phyloP scores from a whole-genome alignment of 2,113 vertebrate genomes.

The Rhagologus leucostigma region DNA sequence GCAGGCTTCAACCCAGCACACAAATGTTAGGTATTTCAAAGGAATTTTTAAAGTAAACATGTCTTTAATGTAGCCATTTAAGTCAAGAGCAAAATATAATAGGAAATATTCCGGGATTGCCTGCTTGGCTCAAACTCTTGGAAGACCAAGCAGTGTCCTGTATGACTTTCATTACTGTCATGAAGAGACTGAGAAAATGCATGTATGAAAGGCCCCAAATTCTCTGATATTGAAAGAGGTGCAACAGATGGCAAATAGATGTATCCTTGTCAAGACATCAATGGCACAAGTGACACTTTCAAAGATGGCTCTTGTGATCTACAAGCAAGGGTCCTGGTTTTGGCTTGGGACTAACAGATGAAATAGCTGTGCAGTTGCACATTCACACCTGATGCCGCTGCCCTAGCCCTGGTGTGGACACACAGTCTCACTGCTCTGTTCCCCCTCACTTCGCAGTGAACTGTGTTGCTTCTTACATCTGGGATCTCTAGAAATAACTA shows the following conservation, averaged over 20 bases:
- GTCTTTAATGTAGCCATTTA: not conserved
- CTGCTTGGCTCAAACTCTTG: not conserved
- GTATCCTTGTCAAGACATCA: fast-evolving
- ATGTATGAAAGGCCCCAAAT: not conserved
- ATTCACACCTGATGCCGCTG: not conserved
- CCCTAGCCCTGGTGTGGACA: not conserved
- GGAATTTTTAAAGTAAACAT: not conserved
- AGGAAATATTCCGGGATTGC: not conserved
- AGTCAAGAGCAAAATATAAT: not conserved
- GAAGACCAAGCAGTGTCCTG: not conserved
- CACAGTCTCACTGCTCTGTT: not conserved
- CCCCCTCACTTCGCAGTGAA: not conserved
- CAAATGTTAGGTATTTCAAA: slow-evolving; percentile 19
- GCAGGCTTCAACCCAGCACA: not conserved
- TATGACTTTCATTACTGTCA: not conserved
- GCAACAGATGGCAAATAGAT: not conserved
- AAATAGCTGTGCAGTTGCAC: not conserved
- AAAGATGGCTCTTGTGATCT: not conserved
- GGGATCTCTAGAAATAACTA: not conserved
- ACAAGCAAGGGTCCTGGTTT: not conserved
- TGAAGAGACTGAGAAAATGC: not conserved
- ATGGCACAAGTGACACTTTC: not conserved
- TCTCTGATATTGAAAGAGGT: not conserved
- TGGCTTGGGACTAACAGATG: not conserved
- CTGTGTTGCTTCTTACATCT: not conserved